These are phyloP conservation scores for Cetoscarus ocellatus DNA, from an alignment of 2,797 vertebrate genomes.

Conservation along the genomic window DNA sequence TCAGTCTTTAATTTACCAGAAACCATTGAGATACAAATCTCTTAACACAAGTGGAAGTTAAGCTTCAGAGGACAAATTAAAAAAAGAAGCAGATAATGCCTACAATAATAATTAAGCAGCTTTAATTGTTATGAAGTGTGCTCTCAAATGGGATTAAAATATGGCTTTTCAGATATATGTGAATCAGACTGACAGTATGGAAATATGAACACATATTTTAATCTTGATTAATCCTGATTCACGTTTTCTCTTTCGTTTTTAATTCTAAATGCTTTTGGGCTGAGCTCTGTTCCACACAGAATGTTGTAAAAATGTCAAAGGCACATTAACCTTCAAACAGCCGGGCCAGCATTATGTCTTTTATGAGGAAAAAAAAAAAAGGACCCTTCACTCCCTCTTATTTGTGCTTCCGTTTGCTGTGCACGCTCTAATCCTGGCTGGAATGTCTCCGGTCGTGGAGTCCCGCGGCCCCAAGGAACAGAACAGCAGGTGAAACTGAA, in stretches of 20 bases:
- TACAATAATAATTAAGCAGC: too few species aligned
- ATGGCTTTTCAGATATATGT: too few species aligned
- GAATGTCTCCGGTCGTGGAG: constrained; percentile 76
- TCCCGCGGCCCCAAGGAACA: constrained; percentile 60
- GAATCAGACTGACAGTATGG: too few species aligned
- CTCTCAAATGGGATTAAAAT: too few species aligned
- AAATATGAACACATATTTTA: too few species aligned
- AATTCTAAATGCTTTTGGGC: background rate
- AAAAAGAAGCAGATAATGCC: too few species aligned
- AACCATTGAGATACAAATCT: too few species aligned
- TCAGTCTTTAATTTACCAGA: too few species aligned
- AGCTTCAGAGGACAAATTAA: too few species aligned
- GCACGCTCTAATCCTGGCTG: constrained; percentile 78
- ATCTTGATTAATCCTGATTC: background rate
- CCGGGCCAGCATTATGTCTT: constrained; percentile 18
- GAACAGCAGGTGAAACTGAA: constrained; percentile 81
- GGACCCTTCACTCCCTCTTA: constrained; percentile 34
- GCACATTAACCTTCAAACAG: constrained; percentile 3
- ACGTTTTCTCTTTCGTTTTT: background rate
- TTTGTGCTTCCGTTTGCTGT: constrained; percentile 75
- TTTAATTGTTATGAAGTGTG: too few species aligned
- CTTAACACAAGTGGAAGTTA: too few species aligned
- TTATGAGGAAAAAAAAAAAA: constrained; percentile 24
- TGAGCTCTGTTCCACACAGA: too few species aligned
- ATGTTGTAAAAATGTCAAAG: constrained; percentile 3